phyloP scores from a whole-genome alignment of 2,797 vertebrate genomes.

The Enteromius paludinosus region DNA sequence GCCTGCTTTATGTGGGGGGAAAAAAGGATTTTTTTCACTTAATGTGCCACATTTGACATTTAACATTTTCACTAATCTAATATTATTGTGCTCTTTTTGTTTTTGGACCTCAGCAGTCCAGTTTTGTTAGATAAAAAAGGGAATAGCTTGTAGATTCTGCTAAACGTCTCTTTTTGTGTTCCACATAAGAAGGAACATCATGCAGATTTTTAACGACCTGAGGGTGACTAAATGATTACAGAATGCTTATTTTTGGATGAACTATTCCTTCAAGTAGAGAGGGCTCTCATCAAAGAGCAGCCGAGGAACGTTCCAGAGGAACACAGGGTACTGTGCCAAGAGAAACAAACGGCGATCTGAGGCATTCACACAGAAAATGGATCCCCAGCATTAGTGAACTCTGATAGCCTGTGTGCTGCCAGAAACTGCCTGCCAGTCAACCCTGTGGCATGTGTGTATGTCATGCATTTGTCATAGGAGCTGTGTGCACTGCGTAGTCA shows the following conservation, averaged over 20 bases:
- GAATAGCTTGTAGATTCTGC: neutral
- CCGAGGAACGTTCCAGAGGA: conserved; percentile 53
- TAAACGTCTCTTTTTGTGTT: neutral
- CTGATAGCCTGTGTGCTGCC: conserved; percentile 60
- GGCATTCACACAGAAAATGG: conserved; percentile 71
- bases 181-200: neutral
- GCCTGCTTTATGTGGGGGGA: neutral
- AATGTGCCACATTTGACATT: neutral
- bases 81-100: neutral
- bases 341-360: conserved; percentile 72
- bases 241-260: conserved; percentile 2
- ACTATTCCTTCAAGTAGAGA: conserved; percentile 48
- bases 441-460: conserved; percentile 25
- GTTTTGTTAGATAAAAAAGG: neutral
- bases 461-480: conserved; percentile 46
- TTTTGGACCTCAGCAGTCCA: neutral
- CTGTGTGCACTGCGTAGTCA: neutral
- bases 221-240: neutral
- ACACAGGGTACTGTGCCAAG: conserved; percentile 69
- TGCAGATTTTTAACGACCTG: neutral
- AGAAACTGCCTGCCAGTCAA: conserved; percentile 60
- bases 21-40: neutral
- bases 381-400: conserved; percentile 61
- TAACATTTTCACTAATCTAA: neutral
- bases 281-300: conserved; percentile 65